Conservation (phyloP, 2,797 vertebrate genomes). For the Discoglossus pictus region DNA sequence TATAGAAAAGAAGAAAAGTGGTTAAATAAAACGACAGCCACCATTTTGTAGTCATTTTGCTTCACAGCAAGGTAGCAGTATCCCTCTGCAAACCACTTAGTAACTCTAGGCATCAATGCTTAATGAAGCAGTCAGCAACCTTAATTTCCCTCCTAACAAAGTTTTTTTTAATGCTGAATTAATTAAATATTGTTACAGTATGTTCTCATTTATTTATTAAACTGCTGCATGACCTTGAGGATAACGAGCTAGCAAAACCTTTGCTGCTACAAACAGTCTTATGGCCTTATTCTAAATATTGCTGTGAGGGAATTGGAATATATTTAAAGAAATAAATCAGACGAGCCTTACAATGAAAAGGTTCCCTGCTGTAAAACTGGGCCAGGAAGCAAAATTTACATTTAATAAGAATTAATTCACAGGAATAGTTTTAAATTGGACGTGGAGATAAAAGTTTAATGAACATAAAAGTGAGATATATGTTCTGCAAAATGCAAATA, state of each 20-base stretch:
- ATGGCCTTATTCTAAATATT: not conserved
- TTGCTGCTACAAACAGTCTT: constrained; percentile 6
- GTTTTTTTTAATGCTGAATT: not conserved
- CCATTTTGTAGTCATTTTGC: too few species aligned
- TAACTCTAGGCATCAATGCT: not conserved
- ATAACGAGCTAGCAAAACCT: constrained; percentile 5
- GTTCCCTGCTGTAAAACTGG: not conserved
- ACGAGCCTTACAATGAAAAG: not conserved
- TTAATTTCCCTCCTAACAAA: constrained; percentile 18
- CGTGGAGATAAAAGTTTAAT: too few species aligned
- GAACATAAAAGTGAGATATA: too few species aligned
- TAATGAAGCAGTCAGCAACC: constrained; percentile 13
- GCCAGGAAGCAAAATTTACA: too few species aligned
- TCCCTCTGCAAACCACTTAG: too few species aligned
- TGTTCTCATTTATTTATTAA: constrained; percentile 21
- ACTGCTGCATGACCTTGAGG: constrained; percentile 15
- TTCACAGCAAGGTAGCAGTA: too few species aligned
- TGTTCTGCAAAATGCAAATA: too few species aligned
- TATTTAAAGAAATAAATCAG: constrained; percentile 3
- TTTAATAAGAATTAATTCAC: too few species aligned
- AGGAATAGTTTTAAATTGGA: too few species aligned
- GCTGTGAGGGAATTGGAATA: constrained; percentile 3
- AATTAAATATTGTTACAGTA: constrained; percentile 16
- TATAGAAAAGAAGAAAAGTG: too few species aligned
- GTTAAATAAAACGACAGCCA: too few species aligned